Base-by-base conservation (phyloP, 2,888 invertebrate species). In the Lypha dubia region DNA sequence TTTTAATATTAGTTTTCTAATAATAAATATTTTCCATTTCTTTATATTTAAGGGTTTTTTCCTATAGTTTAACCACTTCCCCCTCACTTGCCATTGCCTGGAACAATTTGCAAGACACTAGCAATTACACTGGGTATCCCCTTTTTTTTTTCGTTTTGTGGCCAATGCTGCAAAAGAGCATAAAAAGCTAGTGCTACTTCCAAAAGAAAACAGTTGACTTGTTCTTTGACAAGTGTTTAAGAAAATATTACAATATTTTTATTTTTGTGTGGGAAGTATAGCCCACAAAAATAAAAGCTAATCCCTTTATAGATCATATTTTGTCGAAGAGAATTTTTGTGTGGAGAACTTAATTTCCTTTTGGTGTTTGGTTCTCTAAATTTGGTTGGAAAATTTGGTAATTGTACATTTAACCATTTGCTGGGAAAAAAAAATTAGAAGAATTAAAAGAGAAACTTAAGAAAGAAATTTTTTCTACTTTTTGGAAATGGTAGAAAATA, bases 121-220 rank as follows among this genome's bases (percentile, higher is more conserved):
- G 91, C 90, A 90, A 90, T 91, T 90, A 90, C 90, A 90, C 90
- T 90, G 88, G 89, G 90, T 91, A 90, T 90, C 90, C 90, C 90
- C 91, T 88, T 89, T 87, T n/a, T n/a, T n/a, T n/a, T n/a, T n/a
- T n/a, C n/a, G n/a, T n/a, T n/a, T 88, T 44, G 20, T 65, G 71
- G 44, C 56, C 44, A 63, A 22, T 73, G 60, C 17, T 60, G 49
- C 67, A 41, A 75, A 79, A 74, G 63, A 75, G 77, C 84, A 71
- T 71, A n/a, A 60, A 62, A 46, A 49, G 83, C 76, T 67, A 84
- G 76, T 74, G 77, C 65, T 85, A 73, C 77, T 56, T 46, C 35
- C 65, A 53, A 65, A 65, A 38, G 56, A 82, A 73, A 71, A n/a
- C n/a, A 68, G 62, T 41, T 70, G 60, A 38, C 49, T 68, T 51